Conservation (phyloP, 2,888 invertebrate species). For the Shargacucullia verbasci region DNA sequence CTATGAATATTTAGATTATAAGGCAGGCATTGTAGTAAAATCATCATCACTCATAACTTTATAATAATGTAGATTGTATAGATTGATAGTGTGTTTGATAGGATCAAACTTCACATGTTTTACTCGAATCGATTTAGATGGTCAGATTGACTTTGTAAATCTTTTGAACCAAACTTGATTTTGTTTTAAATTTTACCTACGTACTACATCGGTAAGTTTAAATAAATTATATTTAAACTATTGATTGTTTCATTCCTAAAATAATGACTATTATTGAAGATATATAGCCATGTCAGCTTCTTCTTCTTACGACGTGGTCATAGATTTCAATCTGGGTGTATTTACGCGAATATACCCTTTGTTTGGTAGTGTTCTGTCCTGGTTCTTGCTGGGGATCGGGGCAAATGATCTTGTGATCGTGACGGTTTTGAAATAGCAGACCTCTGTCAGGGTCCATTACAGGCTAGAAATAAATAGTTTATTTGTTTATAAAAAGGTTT, state of each 20-base stretch:
- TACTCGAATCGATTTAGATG: neutral
- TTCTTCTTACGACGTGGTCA: constrained; percentile 93
- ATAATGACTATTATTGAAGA: neutral
- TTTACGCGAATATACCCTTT: constrained; percentile 89
- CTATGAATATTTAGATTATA: constrained; percentile 15
- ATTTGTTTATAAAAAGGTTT: too few relatives aligned
- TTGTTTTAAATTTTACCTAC: too few relatives aligned
- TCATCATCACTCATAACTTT: neutral
- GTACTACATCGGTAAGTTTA: constrained; percentile 1
- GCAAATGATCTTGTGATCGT: constrained; percentile 93
- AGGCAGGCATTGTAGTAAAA: constrained; percentile 5
- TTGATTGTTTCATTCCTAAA: neutral
- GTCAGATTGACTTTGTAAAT: too few relatives aligned
- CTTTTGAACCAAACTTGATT: too few relatives aligned
- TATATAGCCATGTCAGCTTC: constrained; percentile 65
- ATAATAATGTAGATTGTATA: neutral
- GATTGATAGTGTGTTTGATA: too few relatives aligned
- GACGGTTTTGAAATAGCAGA: constrained; percentile 93
- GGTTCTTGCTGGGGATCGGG: constrained; percentile 91
- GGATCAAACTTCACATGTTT: neutral
- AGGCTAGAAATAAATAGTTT: constrained; percentile 82
- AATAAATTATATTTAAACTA: constrained; percentile 13
- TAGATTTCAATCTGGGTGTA: constrained; percentile 94
- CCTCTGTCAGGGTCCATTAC: constrained; percentile 93
- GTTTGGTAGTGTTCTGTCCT: constrained; percentile 91